Evolutionary conservation across 2,888 invertebrate genomes (phyloP), one percentile per base, ranked within the genome.

Genomic region (Hirtodrosophila confusa): DNA sequence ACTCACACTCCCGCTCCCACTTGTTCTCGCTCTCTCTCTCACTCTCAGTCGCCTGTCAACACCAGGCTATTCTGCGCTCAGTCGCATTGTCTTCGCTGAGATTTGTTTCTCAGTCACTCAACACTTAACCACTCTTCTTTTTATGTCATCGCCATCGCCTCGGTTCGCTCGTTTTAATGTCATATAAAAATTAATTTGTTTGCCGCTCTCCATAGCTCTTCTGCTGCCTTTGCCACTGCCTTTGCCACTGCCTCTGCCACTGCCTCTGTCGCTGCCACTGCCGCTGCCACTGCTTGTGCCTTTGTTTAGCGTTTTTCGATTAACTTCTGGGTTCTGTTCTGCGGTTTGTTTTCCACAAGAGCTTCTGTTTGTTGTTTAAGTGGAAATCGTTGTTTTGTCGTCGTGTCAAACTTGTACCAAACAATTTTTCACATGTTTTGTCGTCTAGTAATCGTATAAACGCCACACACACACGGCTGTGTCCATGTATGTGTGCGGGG

Each of bases 141-240:
- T 73, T 79, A 56, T 64, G 62, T 36, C 48, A 54, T 58, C 57
- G 54, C 70, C 67, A 68, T 75, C 79, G 88, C 80, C 69, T 86
- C 83, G 69, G 61, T 55, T 79, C 80, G 84, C 85, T 88, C 88
- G 88, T 80, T 88, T 84, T 88, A 80, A 84, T 88, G 87, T 84
- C 84, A 84, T 82, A 86, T 88, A 87, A 87, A 89, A 87, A 88
- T 89, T 87, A 88, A 89, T 89, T 89, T 87, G 87, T 82, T 89
- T 77, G 86, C 70, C 78, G 75, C 79, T 85, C 80, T 57, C 47
- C 45, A 53, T 65, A 62, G 62, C 80, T 4, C 39, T 6, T 12
- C 39, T 12, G 3, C 49, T 43, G 40, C 35, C 33, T 3, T 57
- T 23, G 51, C 2, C 12, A 11, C 55, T 24, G 2, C 37, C 31